phyloP scores from a whole-genome alignment of 2,888 invertebrate genomes.

The Miltochrista miniata region DNA sequence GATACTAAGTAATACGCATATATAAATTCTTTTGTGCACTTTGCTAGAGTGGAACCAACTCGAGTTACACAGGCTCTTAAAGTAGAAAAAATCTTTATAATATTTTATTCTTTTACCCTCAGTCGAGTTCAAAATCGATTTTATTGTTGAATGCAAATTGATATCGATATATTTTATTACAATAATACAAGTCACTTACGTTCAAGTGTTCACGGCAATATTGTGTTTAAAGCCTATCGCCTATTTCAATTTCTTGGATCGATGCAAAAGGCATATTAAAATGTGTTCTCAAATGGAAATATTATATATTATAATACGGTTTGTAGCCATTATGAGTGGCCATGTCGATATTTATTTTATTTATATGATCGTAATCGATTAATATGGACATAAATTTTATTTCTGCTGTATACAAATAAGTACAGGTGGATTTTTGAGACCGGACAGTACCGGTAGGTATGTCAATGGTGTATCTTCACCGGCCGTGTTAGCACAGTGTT shows the following conservation, averaged over 20 bases:
- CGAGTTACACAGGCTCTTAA: no score
- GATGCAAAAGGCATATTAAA: constrained; percentile 31
- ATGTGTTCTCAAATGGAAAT: constrained; percentile 32
- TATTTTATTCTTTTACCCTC: constrained; percentile 29
- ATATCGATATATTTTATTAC: constrained; percentile 36
- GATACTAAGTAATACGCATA: no score
- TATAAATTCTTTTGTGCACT: no score
- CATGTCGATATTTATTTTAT: constrained; percentile 19
- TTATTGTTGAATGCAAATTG: constrained; percentile 36
- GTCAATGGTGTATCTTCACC: no score
- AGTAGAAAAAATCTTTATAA: constrained; percentile 6
- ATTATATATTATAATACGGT: constrained; percentile 25
- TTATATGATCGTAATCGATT: constrained; percentile 31
- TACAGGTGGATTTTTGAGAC: no score
- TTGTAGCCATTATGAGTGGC: constrained; percentile 27
- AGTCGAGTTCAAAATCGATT: constrained; percentile 33
- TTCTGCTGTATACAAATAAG: no score
- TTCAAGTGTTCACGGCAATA: constrained; percentile 40
- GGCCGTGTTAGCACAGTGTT: no score
- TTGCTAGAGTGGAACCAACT: no score
- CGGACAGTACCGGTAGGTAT: no score
- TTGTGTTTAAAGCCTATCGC: constrained; percentile 31
- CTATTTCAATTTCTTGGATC: constrained; percentile 45
- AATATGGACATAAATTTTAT: constrained; percentile 14
- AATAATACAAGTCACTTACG: constrained; percentile 24